These are phyloP conservation scores for Amphipyra berbera DNA, from an alignment of 2,888 invertebrate species.

Conservation along the genomic window DNA sequence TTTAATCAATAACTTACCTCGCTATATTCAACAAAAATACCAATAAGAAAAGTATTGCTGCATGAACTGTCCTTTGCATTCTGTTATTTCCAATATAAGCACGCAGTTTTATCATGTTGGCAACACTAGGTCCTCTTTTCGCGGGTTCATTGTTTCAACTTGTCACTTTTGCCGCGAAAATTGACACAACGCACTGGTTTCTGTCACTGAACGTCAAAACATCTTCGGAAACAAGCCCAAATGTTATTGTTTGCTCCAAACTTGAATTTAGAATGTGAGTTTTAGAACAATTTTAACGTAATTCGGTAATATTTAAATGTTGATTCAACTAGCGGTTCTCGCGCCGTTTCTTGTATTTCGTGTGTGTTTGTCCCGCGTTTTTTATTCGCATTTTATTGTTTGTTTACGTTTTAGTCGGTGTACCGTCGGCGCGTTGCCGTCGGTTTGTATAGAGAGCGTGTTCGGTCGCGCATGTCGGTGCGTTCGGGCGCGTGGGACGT, in stretches of 20 bases:
- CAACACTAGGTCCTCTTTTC: slow-evolving; percentile 81
- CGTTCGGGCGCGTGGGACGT: slow-evolving; percentile 84
- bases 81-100: slow-evolving; percentile 75
- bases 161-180: slow-evolving; percentile 73
- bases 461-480: slow-evolving; percentile 76
- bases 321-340: slow-evolving; percentile 27
- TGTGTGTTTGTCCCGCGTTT: slow-evolving; percentile 61
- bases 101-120: slow-evolving; percentile 84
- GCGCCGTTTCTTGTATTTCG: slow-evolving; percentile 57
- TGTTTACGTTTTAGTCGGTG: slow-evolving; percentile 75
- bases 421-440: slow-evolving; percentile 80
- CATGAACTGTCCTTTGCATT: slow-evolving; percentile 80
- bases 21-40: slow-evolving; percentile 81
- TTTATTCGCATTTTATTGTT: slow-evolving; percentile 73
- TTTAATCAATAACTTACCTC: slow-evolving; percentile 74
- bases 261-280: slow-evolving; percentile 34
- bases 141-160: slow-evolving; percentile 80
- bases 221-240: slow-evolving; percentile 36
- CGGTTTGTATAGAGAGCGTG: slow-evolving; percentile 78
- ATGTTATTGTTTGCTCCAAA: slow-evolving; percentile 38
- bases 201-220: slow-evolving; percentile 57
- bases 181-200: slow-evolving; percentile 64
- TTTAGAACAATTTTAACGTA: slow-evolving; percentile 21
- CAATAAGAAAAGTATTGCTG: slow-evolving; percentile 78
- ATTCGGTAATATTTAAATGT: slow-evolving; percentile 30